phyloP scores from a whole-genome alignment of 2,113 vertebrate species.

The Perca fluviatilis region DNA sequence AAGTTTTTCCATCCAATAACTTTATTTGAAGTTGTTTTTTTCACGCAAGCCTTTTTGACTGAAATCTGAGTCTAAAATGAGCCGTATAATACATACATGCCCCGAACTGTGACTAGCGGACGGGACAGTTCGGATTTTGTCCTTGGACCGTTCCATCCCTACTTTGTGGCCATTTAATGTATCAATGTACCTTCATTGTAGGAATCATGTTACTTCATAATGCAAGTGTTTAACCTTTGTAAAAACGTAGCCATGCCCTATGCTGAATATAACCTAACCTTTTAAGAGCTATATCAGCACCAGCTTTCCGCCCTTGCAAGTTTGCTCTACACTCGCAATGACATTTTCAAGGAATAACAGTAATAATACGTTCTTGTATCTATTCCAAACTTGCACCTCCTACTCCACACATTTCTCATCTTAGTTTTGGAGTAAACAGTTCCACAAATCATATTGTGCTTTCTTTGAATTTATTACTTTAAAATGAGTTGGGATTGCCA shows the following conservation, averaged over 20 bases:
- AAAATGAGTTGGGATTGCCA: constrained; percentile 43
- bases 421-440: constrained; percentile 16
- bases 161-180: background rate
- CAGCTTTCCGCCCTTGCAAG: constrained; percentile 27
- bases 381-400: constrained; percentile 4
- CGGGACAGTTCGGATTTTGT: too few species aligned
- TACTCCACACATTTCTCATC: constrained; percentile 38
- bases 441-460: constrained; percentile 11
- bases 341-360: constrained; percentile 79
- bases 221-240: constrained; percentile 69
- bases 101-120: too few species aligned
- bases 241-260: constrained; percentile 46
- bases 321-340: constrained; percentile 58
- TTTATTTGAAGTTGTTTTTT: too few species aligned
- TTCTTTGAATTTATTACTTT: constrained; percentile 45
- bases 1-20: too few species aligned
- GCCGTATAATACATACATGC: too few species aligned
- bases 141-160: too few species aligned
- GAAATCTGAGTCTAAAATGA: too few species aligned
- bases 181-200: constrained; percentile 17
- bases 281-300: constrained; percentile 73
- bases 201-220: constrained; percentile 46
- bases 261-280: constrained; percentile 76
- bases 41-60: too few species aligned
- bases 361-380: constrained; percentile 36